Conservation (phyloP, 1,140 invertebrate genomes). For the Phortica variegata region DNA sequence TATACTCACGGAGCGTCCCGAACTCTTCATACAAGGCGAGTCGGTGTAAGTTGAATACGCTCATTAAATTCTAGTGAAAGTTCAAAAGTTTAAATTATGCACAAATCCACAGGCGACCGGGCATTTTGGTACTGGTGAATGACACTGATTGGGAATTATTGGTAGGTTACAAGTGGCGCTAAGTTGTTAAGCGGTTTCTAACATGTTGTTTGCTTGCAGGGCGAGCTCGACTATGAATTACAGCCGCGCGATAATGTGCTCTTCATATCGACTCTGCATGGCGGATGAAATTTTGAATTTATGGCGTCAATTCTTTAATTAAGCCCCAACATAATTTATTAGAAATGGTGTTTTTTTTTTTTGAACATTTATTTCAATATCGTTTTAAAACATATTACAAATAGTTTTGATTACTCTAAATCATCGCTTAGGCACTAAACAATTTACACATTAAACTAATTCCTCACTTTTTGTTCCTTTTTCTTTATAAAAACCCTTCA, state of each 20-base stretch:
- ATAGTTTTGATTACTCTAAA: too few relatives aligned
- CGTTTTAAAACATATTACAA: too few relatives aligned
- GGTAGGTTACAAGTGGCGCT: slow-evolving; percentile 60
- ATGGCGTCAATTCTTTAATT: not conserved
- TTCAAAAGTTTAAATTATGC: slow-evolving; percentile 1
- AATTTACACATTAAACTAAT: not conserved
- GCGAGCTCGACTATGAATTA: slow-evolving; percentile 61
- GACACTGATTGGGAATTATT: slow-evolving; percentile 91
- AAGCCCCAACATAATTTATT: too few relatives aligned
- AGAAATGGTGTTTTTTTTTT: too few relatives aligned
- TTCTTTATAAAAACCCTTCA: too few relatives aligned
- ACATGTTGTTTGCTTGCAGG: slow-evolving; percentile 34
- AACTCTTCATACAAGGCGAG: slow-evolving; percentile 85
- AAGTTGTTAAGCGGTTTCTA: not conserved
- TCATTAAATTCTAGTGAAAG: not conserved
- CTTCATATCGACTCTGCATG: slow-evolving; percentile 66
- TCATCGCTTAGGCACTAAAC: not conserved
- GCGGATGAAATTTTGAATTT: slow-evolving; percentile 54
- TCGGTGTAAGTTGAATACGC: slow-evolving; percentile 65
- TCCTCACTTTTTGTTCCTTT: not conserved
- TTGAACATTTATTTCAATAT: too few relatives aligned
- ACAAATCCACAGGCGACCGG: slow-evolving; percentile 79
- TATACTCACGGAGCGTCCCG: slow-evolving; percentile 79
- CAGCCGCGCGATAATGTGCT: slow-evolving; percentile 60
- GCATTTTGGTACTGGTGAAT: slow-evolving; percentile 89